Percentiles rank a stretch among this genome's conserved stretches.
Conservation (phyloP, 2,113 vertebrate species). For the Tympanuchus pallidicinctus region DNA sequence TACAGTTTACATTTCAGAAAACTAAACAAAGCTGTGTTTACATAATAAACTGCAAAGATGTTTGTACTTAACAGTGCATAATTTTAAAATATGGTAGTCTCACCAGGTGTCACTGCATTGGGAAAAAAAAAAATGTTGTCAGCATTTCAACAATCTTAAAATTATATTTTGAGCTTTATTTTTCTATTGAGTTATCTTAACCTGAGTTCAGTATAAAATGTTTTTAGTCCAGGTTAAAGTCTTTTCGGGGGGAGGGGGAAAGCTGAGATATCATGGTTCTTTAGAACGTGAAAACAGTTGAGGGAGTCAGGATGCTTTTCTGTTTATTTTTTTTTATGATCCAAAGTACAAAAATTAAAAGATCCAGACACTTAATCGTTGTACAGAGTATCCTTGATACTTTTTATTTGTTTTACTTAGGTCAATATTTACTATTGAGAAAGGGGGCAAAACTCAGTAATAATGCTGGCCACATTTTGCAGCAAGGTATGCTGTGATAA, state of each 20-base stretch:
- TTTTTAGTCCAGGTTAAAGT: conserved; percentile 30
- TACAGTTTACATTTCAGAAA: conserved; percentile 43
- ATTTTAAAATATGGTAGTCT: conserved; percentile 51
- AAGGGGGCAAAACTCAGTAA: not conserved
- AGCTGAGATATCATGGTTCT: not conserved
- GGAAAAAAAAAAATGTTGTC: not conserved
- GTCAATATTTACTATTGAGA: not conserved
- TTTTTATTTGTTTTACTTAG: not conserved
- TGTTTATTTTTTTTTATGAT: conserved; percentile 23
- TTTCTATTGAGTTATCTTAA: conserved; percentile 41
- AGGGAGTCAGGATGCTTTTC: conserved; percentile 22
- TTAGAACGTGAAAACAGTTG: not conserved
- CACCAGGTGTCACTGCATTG: conserved; percentile 49
- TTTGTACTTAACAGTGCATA: conserved; percentile 47
- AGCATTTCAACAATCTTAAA: conserved; percentile 30
- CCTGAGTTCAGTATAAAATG: not conserved
- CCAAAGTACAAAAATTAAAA: conserved; percentile 3
- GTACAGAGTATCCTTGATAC: not conserved
- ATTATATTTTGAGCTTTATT: not conserved
- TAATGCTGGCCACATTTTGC: not conserved
- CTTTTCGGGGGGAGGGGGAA: not conserved
- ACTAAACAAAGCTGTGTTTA: conserved; percentile 60
- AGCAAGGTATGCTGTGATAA: not conserved
- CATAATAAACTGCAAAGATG: conserved; percentile 42
- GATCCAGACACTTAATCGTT: not conserved